phyloP scores from a whole-genome alignment of 2,888 invertebrate genomes.

The Bembecia ichneumoniformis region DNA sequence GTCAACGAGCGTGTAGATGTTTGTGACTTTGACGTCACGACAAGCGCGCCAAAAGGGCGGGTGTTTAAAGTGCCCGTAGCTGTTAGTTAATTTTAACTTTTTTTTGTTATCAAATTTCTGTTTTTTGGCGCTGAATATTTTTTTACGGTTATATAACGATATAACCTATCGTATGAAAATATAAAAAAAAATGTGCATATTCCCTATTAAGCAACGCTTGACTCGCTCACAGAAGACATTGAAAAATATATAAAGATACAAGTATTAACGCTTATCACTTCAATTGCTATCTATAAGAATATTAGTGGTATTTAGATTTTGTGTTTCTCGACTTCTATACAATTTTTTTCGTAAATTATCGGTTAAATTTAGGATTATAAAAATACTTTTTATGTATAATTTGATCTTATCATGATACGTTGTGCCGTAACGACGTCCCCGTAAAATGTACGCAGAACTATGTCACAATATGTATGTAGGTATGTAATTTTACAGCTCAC shows the following conservation, averaged over 20 bases:
- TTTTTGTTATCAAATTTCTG: no score
- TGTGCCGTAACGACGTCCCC: constrained; percentile 28
- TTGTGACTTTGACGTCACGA: no score
- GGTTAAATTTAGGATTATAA: constrained; percentile 4
- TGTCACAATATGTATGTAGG: constrained; percentile 27
- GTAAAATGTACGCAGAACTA: constrained; percentile 38
- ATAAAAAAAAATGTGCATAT: neutral
- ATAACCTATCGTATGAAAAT: no score
- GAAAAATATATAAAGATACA: neutral
- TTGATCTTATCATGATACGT: constrained; percentile 6
- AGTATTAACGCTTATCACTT: no score
- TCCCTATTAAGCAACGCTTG: no score
- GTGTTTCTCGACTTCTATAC: neutral
- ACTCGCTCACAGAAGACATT: no score
- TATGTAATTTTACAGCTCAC: constrained; percentile 28
- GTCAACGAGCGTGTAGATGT: no score
- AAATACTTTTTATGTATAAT: constrained; percentile 11
- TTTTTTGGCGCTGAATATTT: no score
- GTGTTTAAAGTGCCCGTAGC: no score
- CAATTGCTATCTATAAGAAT: neutral
- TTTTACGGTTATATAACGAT: no score
- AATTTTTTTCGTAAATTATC: neutral
- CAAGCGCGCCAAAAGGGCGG: no score
- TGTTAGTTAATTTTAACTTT: no score
- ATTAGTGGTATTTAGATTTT: neutral